Conservation (phyloP, 2,113 vertebrate genomes). For the Myotis yumanensis region DNA sequence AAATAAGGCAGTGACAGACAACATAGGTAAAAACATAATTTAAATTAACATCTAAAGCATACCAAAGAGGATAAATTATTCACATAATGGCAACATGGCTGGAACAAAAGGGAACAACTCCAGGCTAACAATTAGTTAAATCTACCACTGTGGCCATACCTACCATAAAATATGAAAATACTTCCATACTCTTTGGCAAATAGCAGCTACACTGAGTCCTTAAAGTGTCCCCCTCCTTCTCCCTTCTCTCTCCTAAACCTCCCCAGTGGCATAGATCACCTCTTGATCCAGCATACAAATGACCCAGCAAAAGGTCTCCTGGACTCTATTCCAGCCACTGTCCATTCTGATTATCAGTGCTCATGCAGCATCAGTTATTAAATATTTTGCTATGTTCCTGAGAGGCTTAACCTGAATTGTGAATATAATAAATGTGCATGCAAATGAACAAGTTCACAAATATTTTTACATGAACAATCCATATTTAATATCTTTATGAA, state of each 20-base stretch:
- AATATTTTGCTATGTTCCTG: not conserved
- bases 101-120: not conserved
- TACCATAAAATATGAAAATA: conserved; percentile 25
- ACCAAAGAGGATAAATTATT: not conserved
- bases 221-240: not conserved
- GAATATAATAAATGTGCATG: not conserved
- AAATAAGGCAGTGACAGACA: not conserved
- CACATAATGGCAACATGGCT: not conserved
- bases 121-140: not conserved
- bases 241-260: not conserved
- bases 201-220: not conserved
- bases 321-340: not conserved
- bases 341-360: not conserved
- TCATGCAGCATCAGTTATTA: not conserved
- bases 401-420: not conserved
- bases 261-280: not conserved
- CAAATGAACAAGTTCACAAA: conserved; percentile 40
- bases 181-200: not conserved
- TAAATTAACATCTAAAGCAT: not conserved
- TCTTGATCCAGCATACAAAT: not conserved
- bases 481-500: conserved; percentile 3
- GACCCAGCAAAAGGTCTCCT: not conserved
- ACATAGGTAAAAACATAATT: not conserved
- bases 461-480: not conserved
- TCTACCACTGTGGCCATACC: not conserved